phyloP scores from a whole-genome alignment of 2,797 vertebrate genomes.

The Onychomys torridus region DNA sequence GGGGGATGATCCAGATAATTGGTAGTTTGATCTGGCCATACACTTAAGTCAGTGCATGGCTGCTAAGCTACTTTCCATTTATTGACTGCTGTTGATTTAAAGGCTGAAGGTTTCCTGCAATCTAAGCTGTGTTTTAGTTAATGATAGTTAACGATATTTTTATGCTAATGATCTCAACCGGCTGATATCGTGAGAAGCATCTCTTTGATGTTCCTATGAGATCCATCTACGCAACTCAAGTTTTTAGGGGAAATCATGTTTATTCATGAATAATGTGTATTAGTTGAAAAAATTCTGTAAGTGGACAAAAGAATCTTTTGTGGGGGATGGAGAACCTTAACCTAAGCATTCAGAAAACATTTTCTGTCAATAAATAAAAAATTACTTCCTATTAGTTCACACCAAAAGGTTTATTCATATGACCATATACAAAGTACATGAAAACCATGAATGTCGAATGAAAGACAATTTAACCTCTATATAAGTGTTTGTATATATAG shows the following conservation, averaged over 20 bases:
- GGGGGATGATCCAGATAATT: slow-evolving; percentile 7
- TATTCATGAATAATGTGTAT: slow-evolving; percentile 19
- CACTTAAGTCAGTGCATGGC: slow-evolving; percentile 45
- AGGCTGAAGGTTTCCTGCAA: slow-evolving; percentile 22
- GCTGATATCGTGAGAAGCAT: slow-evolving; percentile 49
- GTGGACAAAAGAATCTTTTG: neutral
- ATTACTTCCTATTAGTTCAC: slow-evolving; percentile 6
- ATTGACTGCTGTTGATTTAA: slow-evolving; percentile 72
- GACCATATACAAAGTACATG: neutral
- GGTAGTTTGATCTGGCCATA: slow-evolving; percentile 49
- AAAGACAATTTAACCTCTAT: neutral
- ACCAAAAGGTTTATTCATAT: neutral
- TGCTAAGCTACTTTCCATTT: slow-evolving; percentile 51
- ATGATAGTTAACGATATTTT: slow-evolving; percentile 73
- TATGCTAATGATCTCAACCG: slow-evolving; percentile 65
- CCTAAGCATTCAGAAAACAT: neutral
- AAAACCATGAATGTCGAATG: neutral
- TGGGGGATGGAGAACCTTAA: neutral
- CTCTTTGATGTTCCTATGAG: neutral
- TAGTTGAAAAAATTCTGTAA: neutral
- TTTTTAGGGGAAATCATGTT: slow-evolving; percentile 6
- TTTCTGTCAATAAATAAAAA: neutral
- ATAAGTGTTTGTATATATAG: slow-evolving; percentile 1
- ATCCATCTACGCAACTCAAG: slow-evolving; percentile 7
- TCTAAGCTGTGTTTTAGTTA: slow-evolving; percentile 66